phyloP scores from a whole-genome alignment of 1,140 invertebrate genomes.

The Andricus grossulariae region DNA sequence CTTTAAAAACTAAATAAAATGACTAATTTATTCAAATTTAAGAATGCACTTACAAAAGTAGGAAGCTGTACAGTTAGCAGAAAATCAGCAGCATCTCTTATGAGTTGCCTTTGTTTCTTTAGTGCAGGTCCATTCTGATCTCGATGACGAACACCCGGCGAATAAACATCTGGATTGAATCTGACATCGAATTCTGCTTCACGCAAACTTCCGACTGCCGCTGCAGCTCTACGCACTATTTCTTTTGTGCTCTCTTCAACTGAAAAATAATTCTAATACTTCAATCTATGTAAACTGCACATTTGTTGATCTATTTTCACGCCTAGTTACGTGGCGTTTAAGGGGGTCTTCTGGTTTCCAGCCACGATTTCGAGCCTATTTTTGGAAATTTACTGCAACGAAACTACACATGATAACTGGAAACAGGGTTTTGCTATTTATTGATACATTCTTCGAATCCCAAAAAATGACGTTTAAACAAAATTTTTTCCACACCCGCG shows the following conservation, averaged over 20 bases:
- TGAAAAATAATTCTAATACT: conserved; percentile 58
- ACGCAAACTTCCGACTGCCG: conserved; percentile 93
- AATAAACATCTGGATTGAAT: conserved; percentile 99
- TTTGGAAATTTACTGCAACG: too few species aligned
- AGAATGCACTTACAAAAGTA: conserved; percentile 85
- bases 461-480: too few species aligned
- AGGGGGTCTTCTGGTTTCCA: too few species aligned
- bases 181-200: conserved; percentile 96
- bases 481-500: too few species aligned
- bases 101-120: conserved; percentile 89
- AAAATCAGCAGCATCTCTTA: conserved; percentile 97
- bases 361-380: too few species aligned
- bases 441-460: too few species aligned
- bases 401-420: too few species aligned
- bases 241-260: conserved; percentile 91
- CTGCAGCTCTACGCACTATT: conserved; percentile 91
- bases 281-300: conserved; percentile 23
- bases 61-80: conserved; percentile 95
- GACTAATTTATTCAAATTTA: conserved; percentile 2
- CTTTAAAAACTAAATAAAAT: neutral
- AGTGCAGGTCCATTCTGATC: conserved; percentile 82
- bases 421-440: too few species aligned
- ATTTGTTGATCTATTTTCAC: neutral
- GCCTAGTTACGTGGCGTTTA: too few species aligned
- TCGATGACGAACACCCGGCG: conserved; percentile 92